A percentile compares a stretch with the other conserved stretches of the same genome.
Conservation (phyloP, 2,797 vertebrate species). For the Acomys russatus region DNA sequence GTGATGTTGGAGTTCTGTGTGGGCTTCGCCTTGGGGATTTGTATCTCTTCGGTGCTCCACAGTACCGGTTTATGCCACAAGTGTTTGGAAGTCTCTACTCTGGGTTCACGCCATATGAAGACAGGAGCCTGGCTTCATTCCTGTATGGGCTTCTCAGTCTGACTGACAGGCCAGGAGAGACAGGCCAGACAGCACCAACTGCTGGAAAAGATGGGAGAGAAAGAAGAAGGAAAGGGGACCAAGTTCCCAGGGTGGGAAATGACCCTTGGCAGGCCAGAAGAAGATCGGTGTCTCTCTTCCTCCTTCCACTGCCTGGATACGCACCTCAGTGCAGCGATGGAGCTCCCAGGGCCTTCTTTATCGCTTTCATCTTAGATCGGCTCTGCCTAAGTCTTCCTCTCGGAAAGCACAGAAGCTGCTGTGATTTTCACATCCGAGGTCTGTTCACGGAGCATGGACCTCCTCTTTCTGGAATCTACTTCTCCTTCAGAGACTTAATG, state of each 20-base stretch:
- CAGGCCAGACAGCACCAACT: not conserved
- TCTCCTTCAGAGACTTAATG: not conserved
- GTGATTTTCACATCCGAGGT: not conserved
- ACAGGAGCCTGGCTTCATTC: not conserved
- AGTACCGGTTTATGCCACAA: not conserved
- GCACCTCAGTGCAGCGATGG: not conserved
- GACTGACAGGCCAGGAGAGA: not conserved
- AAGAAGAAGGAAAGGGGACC: not conserved
- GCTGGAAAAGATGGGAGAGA: not conserved
- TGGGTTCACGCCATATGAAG: not conserved
- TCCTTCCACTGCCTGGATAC: not conserved
- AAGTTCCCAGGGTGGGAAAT: not conserved
- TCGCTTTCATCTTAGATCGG: not conserved
- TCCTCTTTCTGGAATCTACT: not conserved
- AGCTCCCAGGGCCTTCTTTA: not conserved
- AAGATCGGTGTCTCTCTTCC: not conserved
- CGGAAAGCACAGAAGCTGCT: not conserved
- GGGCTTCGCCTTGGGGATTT: not conserved
- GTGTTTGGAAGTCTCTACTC: not conserved
- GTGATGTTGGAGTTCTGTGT: too few species aligned
- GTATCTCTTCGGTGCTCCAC: not conserved
- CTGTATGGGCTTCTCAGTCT: not conserved
- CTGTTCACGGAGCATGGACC: not conserved
- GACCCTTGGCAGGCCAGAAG: not conserved
- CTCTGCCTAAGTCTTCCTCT: constrained; percentile 18